Conservation (phyloP, 2,113 vertebrate species). For the Megaceryle torquata region DNA sequence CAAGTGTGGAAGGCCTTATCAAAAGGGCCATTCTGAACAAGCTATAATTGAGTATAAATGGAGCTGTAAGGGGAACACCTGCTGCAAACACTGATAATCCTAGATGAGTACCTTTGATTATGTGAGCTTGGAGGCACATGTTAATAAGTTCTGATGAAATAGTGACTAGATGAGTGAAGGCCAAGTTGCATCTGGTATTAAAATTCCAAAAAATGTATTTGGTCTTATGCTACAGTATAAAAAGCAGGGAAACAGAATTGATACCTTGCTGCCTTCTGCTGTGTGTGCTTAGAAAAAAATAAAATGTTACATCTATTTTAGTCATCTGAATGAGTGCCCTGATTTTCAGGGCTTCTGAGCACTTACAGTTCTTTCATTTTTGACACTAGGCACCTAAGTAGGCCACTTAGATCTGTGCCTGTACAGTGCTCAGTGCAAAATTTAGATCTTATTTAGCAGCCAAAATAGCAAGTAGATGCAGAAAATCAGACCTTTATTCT, state of each 20-base stretch:
- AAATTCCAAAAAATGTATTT: neutral
- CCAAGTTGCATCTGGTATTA: neutral
- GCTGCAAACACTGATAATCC: neutral
- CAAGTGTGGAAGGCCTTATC: neutral
- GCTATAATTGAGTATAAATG: neutral
- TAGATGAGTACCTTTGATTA: neutral
- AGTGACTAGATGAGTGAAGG: neutral
- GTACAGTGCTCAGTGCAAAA: neutral
- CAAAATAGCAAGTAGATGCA: constrained; percentile 17
- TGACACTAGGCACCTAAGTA: constrained; percentile 12
- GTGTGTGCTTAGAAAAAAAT: neutral
- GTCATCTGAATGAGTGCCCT: constrained; percentile 35
- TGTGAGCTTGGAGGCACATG: neutral
- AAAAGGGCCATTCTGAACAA: neutral
- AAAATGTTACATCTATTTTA: constrained; percentile 12
- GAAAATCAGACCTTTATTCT: neutral
- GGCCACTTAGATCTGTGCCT: constrained; percentile 6
- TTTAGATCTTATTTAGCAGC: constrained; percentile 17
- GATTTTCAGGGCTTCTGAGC: constrained; percentile 33
- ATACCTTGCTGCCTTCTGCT: neutral
- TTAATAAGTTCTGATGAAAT: neutral
- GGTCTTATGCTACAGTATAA: neutral
- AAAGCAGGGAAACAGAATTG: neutral
- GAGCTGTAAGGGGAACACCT: constrained; percentile 14
- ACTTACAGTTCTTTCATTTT: constrained; percentile 11